Conservation (phyloP, 1,140 invertebrate genomes). For the Zaprionus lachaisei region DNA sequence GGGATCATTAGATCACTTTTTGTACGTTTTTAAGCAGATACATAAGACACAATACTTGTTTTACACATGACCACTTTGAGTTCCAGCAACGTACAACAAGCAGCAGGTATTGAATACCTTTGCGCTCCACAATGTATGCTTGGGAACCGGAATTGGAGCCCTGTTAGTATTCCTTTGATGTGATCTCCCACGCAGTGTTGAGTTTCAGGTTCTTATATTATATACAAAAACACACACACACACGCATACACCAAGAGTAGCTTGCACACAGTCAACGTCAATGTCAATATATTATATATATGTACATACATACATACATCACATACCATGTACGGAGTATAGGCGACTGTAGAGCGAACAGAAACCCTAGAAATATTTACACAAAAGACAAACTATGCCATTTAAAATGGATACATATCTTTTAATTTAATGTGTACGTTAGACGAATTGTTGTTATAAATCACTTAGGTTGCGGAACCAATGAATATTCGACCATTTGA, state of each 20-base stretch:
- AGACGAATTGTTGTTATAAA: constrained; percentile 56
- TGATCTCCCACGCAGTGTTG: constrained; percentile 1
- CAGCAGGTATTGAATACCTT: background rate
- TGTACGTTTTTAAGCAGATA: constrained; percentile 12
- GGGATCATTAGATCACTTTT: constrained; percentile 62
- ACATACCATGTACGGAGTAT: background rate
- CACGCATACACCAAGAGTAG: background rate
- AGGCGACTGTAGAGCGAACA: constrained; percentile 1
- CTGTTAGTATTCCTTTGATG: background rate
- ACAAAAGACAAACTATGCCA: constrained; percentile 55
- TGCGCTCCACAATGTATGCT: background rate
- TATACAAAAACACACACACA: background rate
- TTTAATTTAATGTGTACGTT: constrained; percentile 56
- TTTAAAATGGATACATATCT: constrained; percentile 79
- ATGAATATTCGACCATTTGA: constrained; percentile 29
- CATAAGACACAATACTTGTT: background rate
- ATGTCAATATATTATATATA: background rate
- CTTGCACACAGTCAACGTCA: constrained; percentile 4
- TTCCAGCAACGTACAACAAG: background rate
- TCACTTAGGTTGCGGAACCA: constrained; percentile 71
- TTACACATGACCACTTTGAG: background rate
- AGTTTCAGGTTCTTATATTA: background rate
- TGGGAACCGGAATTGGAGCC: background rate
- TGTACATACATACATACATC: background rate
- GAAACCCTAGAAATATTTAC: constrained; percentile 44